Evolutionary conservation across 1,140 invertebrate genomes (phyloP), one percentile per base, ranked within the genome.

Genomic region (Drosophila lacertosa): DNA sequence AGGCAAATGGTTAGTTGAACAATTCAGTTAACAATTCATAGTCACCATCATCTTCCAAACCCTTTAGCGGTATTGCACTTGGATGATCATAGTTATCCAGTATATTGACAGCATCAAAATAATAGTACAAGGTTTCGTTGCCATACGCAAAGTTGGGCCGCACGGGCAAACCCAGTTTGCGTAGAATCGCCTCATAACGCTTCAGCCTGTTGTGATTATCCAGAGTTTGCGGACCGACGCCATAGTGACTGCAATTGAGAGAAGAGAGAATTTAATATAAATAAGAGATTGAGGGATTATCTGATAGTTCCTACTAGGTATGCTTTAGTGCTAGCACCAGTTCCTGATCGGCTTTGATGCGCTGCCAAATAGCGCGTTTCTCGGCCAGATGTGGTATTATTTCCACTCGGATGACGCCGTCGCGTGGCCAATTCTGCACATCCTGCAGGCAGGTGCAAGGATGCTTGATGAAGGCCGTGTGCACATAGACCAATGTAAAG

Each of bases 341-440:
- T 26, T 79, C 63, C 57, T 89, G 72, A 35, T 90, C 72, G 5
- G 53, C 42, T 35, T 86, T 88, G 90, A 39, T 95, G 94, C 51
- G 94, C 94, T 92, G 95, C 95, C 86, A 96, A 94, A 91, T 74
- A 39, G 95, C 95, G 91, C 97, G 97, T 77, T 95, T 96, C 82
- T 97, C 95, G 91, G 96, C 94, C 83, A 97, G 94, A 75, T 94
- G 95, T 90, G 92, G 97, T 96, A 98, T 93, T 80, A 99, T 98
- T 93, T 99, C 98, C n/a, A 99, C 97, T 79, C 90, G 92, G 2
- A 99, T 92, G 72, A 99, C 98, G 10, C 99, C 98, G 92, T 99
- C 97, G 60, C 97, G 93, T 1, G 98, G 98, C 98, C 98, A 99
- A 15, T 95, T 94, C 90, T 97, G 94, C 22, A 99, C 94, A 91